Conservation (phyloP, 1,140 invertebrate species). For the Eupristina koningsbergeri region DNA sequence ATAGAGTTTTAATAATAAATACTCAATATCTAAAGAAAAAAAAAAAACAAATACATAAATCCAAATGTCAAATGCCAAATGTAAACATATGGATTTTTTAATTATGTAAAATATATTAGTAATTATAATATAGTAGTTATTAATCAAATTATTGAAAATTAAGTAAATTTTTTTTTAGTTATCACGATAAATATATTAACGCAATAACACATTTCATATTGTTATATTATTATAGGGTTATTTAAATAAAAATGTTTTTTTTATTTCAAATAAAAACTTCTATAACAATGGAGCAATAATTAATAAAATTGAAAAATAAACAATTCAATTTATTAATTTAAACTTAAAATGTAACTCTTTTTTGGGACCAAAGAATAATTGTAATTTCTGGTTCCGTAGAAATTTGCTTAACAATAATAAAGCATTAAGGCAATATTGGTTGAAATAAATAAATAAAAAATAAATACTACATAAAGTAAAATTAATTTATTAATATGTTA, state of each 20-base stretch:
- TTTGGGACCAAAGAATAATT: constrained; percentile 46
- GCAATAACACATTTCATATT: no score
- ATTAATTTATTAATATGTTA: constrained; percentile 49
- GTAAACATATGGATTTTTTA: constrained; percentile 29
- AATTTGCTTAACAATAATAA: constrained; percentile 1
- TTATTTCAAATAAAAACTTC: constrained; percentile 49
- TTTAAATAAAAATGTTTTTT: constrained; percentile 32
- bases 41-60: neutral
- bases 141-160: constrained; percentile 37
- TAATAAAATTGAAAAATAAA: constrained; percentile 27
- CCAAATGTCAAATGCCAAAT: constrained; percentile 45
- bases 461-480: constrained; percentile 46
- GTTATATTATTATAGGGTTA: constrained; percentile 42
- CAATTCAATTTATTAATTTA: constrained; percentile 41
- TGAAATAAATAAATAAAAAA: constrained; percentile 15
- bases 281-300: constrained; percentile 10
- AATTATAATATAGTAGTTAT: constrained; percentile 37
- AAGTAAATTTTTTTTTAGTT: no score
- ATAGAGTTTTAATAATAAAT: constrained; percentile 22
- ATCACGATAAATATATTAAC: no score
- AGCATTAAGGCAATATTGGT: neutral
- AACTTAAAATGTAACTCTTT: constrained; percentile 40
- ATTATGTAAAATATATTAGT: constrained; percentile 19
- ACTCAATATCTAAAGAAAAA: constrained; percentile 3
- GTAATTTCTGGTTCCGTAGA: constrained; percentile 38